These are phyloP conservation scores for Gasterosteus nipponicus DNA, from an alignment of 2,113 vertebrate species.

Conservation along the genomic window DNA sequence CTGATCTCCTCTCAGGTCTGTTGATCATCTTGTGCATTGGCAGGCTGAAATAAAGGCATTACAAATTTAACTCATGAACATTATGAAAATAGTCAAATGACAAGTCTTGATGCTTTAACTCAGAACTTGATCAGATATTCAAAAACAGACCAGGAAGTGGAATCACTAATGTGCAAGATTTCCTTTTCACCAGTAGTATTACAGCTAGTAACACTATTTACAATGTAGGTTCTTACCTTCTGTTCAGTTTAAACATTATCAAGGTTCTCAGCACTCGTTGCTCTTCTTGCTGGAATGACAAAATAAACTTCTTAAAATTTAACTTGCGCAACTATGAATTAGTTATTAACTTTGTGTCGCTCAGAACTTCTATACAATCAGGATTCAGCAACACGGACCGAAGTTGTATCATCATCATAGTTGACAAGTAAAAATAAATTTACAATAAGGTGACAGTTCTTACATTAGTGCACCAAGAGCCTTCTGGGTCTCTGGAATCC, in stretches of 20 bases:
- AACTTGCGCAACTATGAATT: not conserved
- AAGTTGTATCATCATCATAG: no score
- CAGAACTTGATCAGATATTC: slow-evolving; percentile 56
- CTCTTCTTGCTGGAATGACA: slow-evolving; percentile 90
- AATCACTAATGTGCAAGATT: slow-evolving; percentile 22
- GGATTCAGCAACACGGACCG: not conserved
- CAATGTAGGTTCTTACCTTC: slow-evolving; percentile 78
- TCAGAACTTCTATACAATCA: slow-evolving; percentile 81
- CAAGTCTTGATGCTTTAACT: slow-evolving; percentile 23
- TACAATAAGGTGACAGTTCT: slow-evolving; percentile 19
- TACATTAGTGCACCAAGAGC: slow-evolving; percentile 92
- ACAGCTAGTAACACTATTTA: slow-evolving; percentile 63
- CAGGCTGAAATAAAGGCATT: slow-evolving; percentile 78
- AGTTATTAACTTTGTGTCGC: not conserved
- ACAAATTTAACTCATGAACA: not conserved
- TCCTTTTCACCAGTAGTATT: no score
- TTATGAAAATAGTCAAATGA: accelerated
- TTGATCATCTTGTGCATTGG: slow-evolving; percentile 99
- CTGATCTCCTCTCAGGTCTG: slow-evolving; percentile 97
- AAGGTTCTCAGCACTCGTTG: slow-evolving; percentile 70
- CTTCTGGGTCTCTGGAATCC: slow-evolving; percentile 94
- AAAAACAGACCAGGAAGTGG: slow-evolving; percentile 85
- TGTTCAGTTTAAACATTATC: slow-evolving; percentile 96
- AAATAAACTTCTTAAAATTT: not conserved
- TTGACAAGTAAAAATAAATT: no score